Evolutionary conservation across 1,140 invertebrate species (phyloP).

Genomic region (Drosophila nasuta): DNA sequence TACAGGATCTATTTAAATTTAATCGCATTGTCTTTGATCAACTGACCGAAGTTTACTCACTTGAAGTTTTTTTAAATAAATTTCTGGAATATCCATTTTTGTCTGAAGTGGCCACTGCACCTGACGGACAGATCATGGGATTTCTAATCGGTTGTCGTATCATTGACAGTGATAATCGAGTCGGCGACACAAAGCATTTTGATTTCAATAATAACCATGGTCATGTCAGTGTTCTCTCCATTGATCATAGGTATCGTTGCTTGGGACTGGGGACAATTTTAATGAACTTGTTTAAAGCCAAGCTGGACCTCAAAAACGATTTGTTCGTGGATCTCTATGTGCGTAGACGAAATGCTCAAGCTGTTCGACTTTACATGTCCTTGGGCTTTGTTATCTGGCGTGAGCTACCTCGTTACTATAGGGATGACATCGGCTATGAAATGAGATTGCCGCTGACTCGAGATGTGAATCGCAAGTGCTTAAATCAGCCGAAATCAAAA

Average conservation of each 20-base stretch:
- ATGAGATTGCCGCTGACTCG: conserved; percentile 48
- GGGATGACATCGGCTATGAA: conserved; percentile 54
- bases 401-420: conserved; percentile 37
- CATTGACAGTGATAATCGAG: not conserved
- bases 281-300: conserved; percentile 14
- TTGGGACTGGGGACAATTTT: conserved; percentile 46
- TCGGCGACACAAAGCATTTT: not conserved
- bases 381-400: conserved; percentile 49
- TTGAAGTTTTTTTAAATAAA: conserved; percentile 22
- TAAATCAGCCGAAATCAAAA: not conserved
- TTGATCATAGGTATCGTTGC: conserved; percentile 43
- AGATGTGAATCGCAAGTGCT: conserved; percentile 31
- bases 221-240: conserved; percentile 47
- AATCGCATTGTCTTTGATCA: conserved; percentile 50
- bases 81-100: conserved; percentile 46
- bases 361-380: conserved; percentile 44
- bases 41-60: conserved; percentile 41
- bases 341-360: conserved; percentile 35
- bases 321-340: conserved; percentile 51
- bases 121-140: conserved; percentile 35
- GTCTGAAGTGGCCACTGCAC: conserved; percentile 26
- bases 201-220: conserved; percentile 30
- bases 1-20: conserved; percentile 52
- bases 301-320: conserved; percentile 1
- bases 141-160: conserved; percentile 34